phyloP scores from a whole-genome alignment of 2,797 vertebrate genomes.

The Gobionotothen gibberifrons region DNA sequence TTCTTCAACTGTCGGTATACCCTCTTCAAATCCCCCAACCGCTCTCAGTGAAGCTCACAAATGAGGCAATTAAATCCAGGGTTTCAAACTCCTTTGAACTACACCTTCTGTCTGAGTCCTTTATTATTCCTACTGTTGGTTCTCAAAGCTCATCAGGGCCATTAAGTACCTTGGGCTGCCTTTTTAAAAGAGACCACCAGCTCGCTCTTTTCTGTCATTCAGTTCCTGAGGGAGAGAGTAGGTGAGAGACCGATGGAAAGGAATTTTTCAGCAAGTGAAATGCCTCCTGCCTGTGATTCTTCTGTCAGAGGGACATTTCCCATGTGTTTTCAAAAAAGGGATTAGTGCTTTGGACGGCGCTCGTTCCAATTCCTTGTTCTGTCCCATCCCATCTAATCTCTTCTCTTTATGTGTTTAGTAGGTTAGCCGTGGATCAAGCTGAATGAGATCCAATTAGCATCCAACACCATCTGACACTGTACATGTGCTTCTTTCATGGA shows the following conservation, averaged over 20 bases:
- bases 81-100: conserved; percentile 69
- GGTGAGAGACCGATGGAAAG: conserved; percentile 39
- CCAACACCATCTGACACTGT: conserved; percentile 59
- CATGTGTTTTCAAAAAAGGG: conserved; percentile 71
- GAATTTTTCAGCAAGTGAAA: conserved; percentile 57
- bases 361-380: conserved; percentile 65
- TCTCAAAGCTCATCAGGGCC: conserved; percentile 65
- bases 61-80: conserved; percentile 76
- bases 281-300: conserved; percentile 51
- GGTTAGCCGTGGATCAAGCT: conserved; percentile 73
- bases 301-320: conserved; percentile 65
- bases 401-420: conserved; percentile 60
- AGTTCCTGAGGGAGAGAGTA: conserved; percentile 42
- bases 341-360: conserved; percentile 58
- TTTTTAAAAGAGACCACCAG: conserved; percentile 66
- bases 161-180: conserved; percentile 58
- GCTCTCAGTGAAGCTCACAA: conserved; percentile 63
- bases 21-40: conserved; percentile 61
- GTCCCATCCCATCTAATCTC: conserved; percentile 68
- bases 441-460: conserved; percentile 77
- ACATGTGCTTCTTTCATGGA: conserved; percentile 20
- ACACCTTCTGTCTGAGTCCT: conserved; percentile 67
- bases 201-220: conserved; percentile 60
- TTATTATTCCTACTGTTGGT: conserved; percentile 66
- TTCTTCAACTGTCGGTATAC: conserved; percentile 50